Conservation (phyloP, 1,140 invertebrate species). For the Adelges cooleyi region DNA sequence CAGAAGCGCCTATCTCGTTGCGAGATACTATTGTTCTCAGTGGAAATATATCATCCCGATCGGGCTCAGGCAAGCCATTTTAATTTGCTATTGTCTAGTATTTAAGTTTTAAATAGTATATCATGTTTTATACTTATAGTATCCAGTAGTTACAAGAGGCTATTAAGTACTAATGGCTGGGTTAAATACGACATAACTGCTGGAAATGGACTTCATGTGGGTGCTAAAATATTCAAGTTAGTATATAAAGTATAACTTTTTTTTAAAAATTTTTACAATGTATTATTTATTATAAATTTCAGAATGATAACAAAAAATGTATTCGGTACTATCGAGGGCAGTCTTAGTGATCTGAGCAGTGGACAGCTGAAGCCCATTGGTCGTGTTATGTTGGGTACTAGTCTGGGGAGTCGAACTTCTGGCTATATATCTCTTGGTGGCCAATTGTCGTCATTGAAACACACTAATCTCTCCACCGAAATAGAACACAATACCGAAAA, state of each 20-base stretch:
- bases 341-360: constrained; percentile 10
- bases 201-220: constrained; percentile 58
- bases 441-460: constrained; percentile 13
- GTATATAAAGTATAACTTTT: no score
- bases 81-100: constrained; percentile 34
- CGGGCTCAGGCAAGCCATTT: constrained; percentile 57
- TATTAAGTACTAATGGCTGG: constrained; percentile 43
- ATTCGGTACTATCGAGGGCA: constrained; percentile 56
- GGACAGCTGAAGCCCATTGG: constrained; percentile 6
- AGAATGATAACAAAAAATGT: constrained; percentile 54
- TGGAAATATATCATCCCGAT: constrained; percentile 68
- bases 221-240: constrained; percentile 45
- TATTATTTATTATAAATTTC: constrained; percentile 43
- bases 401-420: constrained; percentile 1
- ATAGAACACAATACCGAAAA: constrained; percentile 23
- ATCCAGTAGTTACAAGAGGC: constrained; percentile 23
- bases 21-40: constrained; percentile 70
- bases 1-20: constrained; percentile 79
- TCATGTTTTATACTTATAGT: constrained; percentile 54
- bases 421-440: constrained; percentile 23
- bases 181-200: constrained; percentile 64
- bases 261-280: no score
- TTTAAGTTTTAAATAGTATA: constrained; percentile 62
- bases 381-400: constrained; percentile 13
- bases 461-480: constrained; percentile 14